These are phyloP conservation scores for Congeria kusceri DNA, from an alignment of 2,888 invertebrate species.

Conservation along the genomic window DNA sequence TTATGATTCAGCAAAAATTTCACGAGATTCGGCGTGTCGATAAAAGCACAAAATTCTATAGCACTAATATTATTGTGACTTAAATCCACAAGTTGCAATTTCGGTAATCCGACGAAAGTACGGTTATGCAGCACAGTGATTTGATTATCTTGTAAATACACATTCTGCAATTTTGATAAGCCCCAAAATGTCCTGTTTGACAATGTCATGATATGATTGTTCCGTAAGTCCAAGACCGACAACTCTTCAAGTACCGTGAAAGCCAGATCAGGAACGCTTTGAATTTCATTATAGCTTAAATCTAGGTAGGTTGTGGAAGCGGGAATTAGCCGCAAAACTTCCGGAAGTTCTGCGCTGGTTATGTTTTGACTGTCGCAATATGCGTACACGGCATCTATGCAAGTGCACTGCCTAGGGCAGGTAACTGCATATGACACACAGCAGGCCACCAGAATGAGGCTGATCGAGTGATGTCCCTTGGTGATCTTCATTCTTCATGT, in stretches of 20 bases:
- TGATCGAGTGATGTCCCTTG: slow-evolving; percentile 26
- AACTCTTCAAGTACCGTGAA: slow-evolving; percentile 63
- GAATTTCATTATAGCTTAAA: slow-evolving; percentile 66
- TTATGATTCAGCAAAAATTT: slow-evolving; percentile 63
- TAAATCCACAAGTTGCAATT: slow-evolving; percentile 59
- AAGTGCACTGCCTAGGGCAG: slow-evolving; percentile 72
- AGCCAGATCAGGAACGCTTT: slow-evolving; percentile 41
- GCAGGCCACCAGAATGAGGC: slow-evolving; percentile 36
- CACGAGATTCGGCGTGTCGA: slow-evolving; percentile 47
- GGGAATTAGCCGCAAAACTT: slow-evolving; percentile 57
- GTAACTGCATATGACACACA: slow-evolving; percentile 46
- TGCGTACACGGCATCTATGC: slow-evolving; percentile 67
- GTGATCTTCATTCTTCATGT: slow-evolving; percentile 49
- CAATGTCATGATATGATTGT: slow-evolving; percentile 61
- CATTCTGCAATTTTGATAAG: slow-evolving; percentile 58
- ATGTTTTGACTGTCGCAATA: slow-evolving; percentile 71
- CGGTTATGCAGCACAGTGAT: slow-evolving; percentile 49
- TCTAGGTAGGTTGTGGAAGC: slow-evolving; percentile 71
- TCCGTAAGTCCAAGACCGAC: slow-evolving; percentile 57
- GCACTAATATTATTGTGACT: slow-evolving; percentile 58
- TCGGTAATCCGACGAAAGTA: slow-evolving; percentile 55
- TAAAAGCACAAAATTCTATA: slow-evolving; percentile 61
- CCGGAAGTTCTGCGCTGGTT: slow-evolving; percentile 50
- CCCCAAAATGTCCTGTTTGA: slow-evolving; percentile 48
- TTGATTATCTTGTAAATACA: slow-evolving; percentile 62